A percentile compares a stretch with the other conserved stretches of the same genome.
phyloP scores from a whole-genome alignment of 1,140 invertebrate species.

The Diabrotica virgifera region DNA sequence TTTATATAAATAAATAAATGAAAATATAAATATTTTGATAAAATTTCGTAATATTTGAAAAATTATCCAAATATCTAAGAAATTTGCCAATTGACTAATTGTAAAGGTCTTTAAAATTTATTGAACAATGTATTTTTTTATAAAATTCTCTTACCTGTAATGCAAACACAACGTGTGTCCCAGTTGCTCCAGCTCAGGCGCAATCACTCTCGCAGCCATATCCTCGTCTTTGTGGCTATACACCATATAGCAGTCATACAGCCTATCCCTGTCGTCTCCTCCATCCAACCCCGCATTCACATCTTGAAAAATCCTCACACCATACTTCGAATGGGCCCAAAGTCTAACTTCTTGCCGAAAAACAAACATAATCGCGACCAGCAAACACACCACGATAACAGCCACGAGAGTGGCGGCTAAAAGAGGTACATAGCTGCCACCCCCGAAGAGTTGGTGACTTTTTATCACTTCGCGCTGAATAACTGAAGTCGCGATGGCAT shows the following conservation, averaged over 20 bases:
- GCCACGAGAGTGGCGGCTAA: constrained; percentile 68
- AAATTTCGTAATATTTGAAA: too few species aligned
- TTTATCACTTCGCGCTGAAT: constrained; percentile 59
- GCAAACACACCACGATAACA: constrained; percentile 66
- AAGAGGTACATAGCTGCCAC: constrained; percentile 67
- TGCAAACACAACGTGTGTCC: constrained; percentile 72
- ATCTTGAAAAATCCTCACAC: constrained; percentile 67
- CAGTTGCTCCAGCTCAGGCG: constrained; percentile 74
- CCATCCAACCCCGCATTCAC: constrained; percentile 51
- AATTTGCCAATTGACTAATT: too few species aligned
- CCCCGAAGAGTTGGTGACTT: constrained; percentile 53
- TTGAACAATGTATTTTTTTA: background rate
- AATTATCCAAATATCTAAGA: too few species aligned
- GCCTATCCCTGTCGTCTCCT: constrained; percentile 65
- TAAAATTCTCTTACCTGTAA: constrained; percentile 46
- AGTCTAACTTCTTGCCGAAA: constrained; percentile 72
- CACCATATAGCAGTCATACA: constrained; percentile 85
- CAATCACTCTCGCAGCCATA: constrained; percentile 73
- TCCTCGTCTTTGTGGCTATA: constrained; percentile 83
- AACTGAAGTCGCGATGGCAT: constrained; percentile 60
- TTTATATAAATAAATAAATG: too few species aligned
- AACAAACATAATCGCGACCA: constrained; percentile 68
- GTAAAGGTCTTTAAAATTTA: too few species aligned
- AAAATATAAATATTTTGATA: too few species aligned
- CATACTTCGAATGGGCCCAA: constrained; percentile 72